Evolutionary conservation across 1,140 invertebrate genomes (phyloP).

Genomic region (Physella acuta): DNA sequence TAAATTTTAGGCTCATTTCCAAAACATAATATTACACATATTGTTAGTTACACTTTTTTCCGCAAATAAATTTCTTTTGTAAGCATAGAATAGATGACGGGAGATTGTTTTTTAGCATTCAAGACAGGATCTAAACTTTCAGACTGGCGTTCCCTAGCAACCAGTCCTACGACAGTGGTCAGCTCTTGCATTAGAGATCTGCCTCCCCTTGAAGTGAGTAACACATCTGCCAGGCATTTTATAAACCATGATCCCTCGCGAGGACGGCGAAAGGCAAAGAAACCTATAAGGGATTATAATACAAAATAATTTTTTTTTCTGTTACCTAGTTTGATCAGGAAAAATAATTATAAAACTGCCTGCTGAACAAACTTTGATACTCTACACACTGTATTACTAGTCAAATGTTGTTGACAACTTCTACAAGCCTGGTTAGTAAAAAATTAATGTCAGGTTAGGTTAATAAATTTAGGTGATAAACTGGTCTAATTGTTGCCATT

Average conservation of each 20-base stretch:
- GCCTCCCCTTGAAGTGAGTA: slow-evolving; percentile 64
- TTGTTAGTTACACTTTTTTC: too few species aligned
- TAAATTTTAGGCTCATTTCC: too few species aligned
- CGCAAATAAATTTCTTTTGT: slow-evolving; percentile 27
- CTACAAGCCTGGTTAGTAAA: too few species aligned
- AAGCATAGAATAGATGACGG: slow-evolving; percentile 33
- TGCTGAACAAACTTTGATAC: too few species aligned
- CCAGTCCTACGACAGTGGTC: slow-evolving; percentile 81
- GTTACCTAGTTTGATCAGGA: too few species aligned
- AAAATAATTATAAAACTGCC: too few species aligned
- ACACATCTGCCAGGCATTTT: slow-evolving; percentile 80
- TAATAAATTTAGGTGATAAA: too few species aligned
- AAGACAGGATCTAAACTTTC: slow-evolving; percentile 76
- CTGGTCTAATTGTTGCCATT: too few species aligned
- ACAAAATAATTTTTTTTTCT: neutral
- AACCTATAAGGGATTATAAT: slow-evolving; percentile 65
- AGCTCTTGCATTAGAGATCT: slow-evolving; percentile 77
- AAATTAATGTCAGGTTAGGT: too few species aligned
- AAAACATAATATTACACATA: too few species aligned
- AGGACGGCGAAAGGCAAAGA: slow-evolving; percentile 92
- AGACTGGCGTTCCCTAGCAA: slow-evolving; percentile 85
- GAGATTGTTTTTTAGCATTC: slow-evolving; percentile 83
- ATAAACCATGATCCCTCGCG: slow-evolving; percentile 87
- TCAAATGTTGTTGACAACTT: too few species aligned
- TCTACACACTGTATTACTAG: too few species aligned